Evolutionary conservation across 2,113 vertebrate species (phyloP), one percentile per base, ranked within the genome.

Genomic region (Hyla sarda): DNA sequence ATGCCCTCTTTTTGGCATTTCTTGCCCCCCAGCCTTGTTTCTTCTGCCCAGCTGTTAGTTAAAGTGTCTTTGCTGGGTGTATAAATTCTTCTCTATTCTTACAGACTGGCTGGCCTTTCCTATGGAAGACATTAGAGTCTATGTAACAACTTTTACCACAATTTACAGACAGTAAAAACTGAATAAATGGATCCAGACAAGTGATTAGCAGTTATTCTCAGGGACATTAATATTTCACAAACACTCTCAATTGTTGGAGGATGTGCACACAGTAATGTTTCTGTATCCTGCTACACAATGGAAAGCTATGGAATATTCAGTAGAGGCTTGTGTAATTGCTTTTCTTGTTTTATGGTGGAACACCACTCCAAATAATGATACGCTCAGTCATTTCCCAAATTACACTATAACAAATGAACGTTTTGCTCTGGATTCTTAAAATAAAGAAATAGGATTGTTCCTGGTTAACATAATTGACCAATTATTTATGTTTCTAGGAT

Each of bases 141-240:
- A 41, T 65, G 78, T 81, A 81, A 81, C 56, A 65, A 81, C 78
- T 81, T 84, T 74, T 74, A 84, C 30, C 54, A 75, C 82, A 47
- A 2, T 45, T 37, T 69, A 34, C 47, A 84, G 54, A 16, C 28
- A 37, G 50, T 17, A 56, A 30, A 84, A 84, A 81, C 10, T 77
- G 47, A 85, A 74, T 82, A 82, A 87, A 82, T 81, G 50, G 52
- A 71, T 65, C 71, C 56, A 71, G 23, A 48, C 60, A 79, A 85
- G 75, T 79, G 75, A 87, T 87, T 87, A 87, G 85, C 65, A 74
- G 48, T 82, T 47, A 81, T 82, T 54, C 52, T 84, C 19, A 87
- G 72, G 25, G 50, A 80, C 85, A 87, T 87, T 62, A 81, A 87
- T 87, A 87, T 87, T 82, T 87, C 78, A 87, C 16, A 82, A 34